Conservation (phyloP, 1,140 invertebrate genomes). For the Monochamus saltuarius region DNA sequence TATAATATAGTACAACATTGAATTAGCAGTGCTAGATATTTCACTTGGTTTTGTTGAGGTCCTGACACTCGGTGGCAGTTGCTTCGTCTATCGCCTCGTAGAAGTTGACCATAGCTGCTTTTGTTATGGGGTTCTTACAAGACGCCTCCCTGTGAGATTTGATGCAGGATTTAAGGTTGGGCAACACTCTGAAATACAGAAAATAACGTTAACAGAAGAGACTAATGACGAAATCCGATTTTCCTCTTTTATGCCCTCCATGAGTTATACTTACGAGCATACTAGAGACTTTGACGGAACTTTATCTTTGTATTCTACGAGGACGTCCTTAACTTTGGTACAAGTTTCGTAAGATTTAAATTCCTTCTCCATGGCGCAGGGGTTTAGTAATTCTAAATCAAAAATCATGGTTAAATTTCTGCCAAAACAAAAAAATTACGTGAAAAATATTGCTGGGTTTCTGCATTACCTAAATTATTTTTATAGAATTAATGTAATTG, state of each 20-base stretch:
- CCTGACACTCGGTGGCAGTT: background rate
- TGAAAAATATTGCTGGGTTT: no score
- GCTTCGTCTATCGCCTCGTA: background rate
- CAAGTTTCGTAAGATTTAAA: background rate
- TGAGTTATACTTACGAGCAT: background rate
- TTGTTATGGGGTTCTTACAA: background rate
- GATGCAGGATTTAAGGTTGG: background rate
- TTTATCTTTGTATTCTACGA: background rate
- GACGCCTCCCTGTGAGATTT: no score
- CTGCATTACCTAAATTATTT: no score
- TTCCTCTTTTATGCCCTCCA: no score
- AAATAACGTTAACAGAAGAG: background rate
- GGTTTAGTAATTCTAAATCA: background rate
- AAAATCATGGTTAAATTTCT: background rate
- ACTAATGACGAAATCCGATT: no score
- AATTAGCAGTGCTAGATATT: no score
- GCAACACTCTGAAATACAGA: background rate
- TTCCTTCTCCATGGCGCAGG: background rate
- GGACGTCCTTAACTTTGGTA: background rate
- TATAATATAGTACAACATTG: no score
- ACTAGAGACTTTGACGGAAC: background rate
- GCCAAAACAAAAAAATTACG: no score
- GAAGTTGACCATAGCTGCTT: background rate
- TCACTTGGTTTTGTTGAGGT: background rate
- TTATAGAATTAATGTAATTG: no score